Base-by-base conservation (phyloP, 2,113 vertebrate species). In the Apteryx owenii region DNA sequence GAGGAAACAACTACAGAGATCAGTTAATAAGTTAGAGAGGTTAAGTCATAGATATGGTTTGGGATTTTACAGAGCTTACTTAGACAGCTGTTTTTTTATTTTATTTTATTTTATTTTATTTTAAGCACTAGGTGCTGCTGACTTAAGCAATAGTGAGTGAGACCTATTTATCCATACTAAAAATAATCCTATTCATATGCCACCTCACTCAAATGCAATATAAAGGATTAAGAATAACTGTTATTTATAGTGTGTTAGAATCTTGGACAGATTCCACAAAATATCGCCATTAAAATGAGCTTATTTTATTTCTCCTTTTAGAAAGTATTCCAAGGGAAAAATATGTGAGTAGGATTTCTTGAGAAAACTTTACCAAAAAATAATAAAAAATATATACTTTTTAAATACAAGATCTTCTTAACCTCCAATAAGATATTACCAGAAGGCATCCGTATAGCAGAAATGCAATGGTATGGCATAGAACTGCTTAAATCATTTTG, bases 91-190 rank as follows among this genome's bases (percentile, higher is more conserved):
- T 17, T 33, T 62, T 62, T 21, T 46, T 46, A 65, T 22, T n/a
- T 61, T 83, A 22, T 23, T 36, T 60, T 85, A 25, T 7, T 29
- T 54, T 28, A 15, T 28, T 54, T 54, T 28, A 28, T 22, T 36
- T 62, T 86, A 22, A 69, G 40, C 42, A 48, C 5, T 50, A 92
- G 29, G 36, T 85, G 10, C 14, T 89, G 65, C 71, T 97, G 56
- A 90, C 40, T 78, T 82, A 84, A 87, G 75, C 81, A 97, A 19
- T 28, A 82, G 17, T 89, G 46, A 96, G 18, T 64, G 28, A 94
- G 18, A 94, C 44, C 36, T 79, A 88, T 90, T 93, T 93, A 94
- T 93, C 71, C 93, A 60, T 96, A 61, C 82, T 94, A 91, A 95
- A 86, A 83, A 53, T 51, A 85, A 76, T 46, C 46, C 40, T 25